phyloP scores from a whole-genome alignment of 2,797 vertebrate species.

The Molothrus ater region DNA sequence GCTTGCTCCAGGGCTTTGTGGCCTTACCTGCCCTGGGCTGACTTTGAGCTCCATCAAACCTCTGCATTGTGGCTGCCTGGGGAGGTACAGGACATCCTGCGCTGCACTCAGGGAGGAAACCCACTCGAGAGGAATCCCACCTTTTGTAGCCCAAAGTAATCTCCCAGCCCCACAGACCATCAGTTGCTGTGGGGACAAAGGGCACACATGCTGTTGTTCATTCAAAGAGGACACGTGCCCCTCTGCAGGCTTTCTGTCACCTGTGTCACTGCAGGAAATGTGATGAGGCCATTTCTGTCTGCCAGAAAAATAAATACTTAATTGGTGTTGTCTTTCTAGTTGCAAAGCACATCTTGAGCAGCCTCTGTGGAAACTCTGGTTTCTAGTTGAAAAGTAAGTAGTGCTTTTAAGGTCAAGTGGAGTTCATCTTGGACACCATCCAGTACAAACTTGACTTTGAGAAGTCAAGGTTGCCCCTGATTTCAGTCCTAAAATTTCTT shows the following conservation, averaged over 20 bases:
- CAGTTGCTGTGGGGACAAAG: neutral
- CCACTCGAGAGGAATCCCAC: neutral
- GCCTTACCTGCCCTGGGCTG: neutral
- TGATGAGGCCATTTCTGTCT: neutral
- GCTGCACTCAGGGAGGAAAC: neutral
- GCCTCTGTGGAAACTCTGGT: neutral
- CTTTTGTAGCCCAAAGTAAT: fast-evolving
- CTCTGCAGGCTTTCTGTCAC: neutral
- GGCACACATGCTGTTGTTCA: fast-evolving
- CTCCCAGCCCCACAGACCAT: neutral
- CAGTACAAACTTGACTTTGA: neutral
- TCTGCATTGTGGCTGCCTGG: neutral
- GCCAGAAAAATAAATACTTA: neutral
- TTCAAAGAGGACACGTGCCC: neutral
- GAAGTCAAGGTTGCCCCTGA: neutral
- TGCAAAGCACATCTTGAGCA: neutral
- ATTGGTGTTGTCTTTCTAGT: neutral
- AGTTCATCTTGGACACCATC: neutral
- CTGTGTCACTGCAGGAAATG: neutral
- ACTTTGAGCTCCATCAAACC: neutral
- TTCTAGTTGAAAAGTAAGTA: slow-evolving; percentile 16
- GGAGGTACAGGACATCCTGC: neutral
- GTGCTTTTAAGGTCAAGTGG: slow-evolving; percentile 16
- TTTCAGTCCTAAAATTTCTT: neutral
- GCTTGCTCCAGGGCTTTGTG: fast-evolving